Evolutionary conservation across 1,140 invertebrate genomes (phyloP).

Genomic region (Cheumatopsyche charites): DNA sequence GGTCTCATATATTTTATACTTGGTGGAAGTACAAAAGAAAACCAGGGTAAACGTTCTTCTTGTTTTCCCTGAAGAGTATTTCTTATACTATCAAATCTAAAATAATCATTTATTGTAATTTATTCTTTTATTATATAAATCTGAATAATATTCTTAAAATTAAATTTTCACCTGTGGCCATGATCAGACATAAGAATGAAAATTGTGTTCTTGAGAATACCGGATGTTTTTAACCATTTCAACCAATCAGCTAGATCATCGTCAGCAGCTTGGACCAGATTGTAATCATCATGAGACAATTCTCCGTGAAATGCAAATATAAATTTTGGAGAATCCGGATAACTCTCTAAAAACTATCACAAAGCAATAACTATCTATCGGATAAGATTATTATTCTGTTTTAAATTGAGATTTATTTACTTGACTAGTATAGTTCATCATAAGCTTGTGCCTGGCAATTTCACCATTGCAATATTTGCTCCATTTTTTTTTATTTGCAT

Average conservation of each 20-base stretch:
- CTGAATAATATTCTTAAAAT: constrained; percentile 23
- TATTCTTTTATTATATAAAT: constrained; percentile 22
- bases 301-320: constrained; percentile 87
- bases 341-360: constrained; percentile 65
- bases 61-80: constrained; percentile 87
- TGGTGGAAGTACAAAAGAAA: constrained; percentile 77
- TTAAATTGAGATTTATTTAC: constrained; percentile 57
- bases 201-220: constrained; percentile 77
- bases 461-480: constrained; percentile 77
- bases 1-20: constrained; percentile 67
- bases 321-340: constrained; percentile 74
- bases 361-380: constrained; percentile 37
- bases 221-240: constrained; percentile 63
- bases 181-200: constrained; percentile 89
- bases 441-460: constrained; percentile 74
- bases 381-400: not conserved
- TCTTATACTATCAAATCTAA: constrained; percentile 79
- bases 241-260: constrained; percentile 73
- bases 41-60: constrained; percentile 87
- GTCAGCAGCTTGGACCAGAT: constrained; percentile 78
- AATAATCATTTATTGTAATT: constrained; percentile 47
- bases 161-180: constrained; percentile 68
- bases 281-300: constrained; percentile 87
- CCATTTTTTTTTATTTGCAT: constrained; percentile 53
- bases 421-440: constrained; percentile 68